phyloP scores from a whole-genome alignment of 2,888 invertebrate genomes.

The Cremastinae sp. region DNA sequence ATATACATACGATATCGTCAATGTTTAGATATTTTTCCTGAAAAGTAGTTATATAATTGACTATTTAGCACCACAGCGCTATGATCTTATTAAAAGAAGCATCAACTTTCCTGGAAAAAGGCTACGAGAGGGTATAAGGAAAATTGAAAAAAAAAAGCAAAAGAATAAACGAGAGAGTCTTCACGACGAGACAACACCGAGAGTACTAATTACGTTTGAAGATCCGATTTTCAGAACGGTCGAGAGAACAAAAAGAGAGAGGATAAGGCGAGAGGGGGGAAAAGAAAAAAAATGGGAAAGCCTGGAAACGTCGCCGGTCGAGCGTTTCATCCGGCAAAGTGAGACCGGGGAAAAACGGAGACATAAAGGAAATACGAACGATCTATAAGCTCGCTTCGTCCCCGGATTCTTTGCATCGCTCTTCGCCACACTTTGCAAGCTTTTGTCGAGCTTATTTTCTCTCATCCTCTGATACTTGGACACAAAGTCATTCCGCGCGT shows the following conservation, averaged over 20 bases:
- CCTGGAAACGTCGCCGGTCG: conserved; percentile 48
- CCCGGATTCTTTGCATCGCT: conserved; percentile 3
- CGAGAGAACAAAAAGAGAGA: conserved; percentile 17
- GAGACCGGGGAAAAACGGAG: conserved; percentile 32
- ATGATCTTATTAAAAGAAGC: too few relatives aligned
- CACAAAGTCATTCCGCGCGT: conserved; percentile 29
- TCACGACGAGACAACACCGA: conserved; percentile 23
- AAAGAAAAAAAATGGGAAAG: conserved; percentile 6
- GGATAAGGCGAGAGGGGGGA: background rate
- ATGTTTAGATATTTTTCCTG: too few relatives aligned
- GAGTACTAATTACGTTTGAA: conserved; percentile 58
- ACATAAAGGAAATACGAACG: conserved; percentile 57
- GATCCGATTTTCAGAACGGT: conserved; percentile 34
- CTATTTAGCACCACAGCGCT: too few relatives aligned
- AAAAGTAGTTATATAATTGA: too few relatives aligned
- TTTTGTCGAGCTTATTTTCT: conserved; percentile 21
- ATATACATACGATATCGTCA: too few relatives aligned
- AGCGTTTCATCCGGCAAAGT: conserved; percentile 50
- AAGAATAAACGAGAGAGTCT: conserved; percentile 7
- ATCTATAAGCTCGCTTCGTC: conserved; percentile 8
- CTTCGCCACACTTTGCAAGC: conserved; percentile 17
- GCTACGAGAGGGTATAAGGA: conserved; percentile 5
- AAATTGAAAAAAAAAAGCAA: conserved; percentile 10
- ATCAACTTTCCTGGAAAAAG: too few relatives aligned
- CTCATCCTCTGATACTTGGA: conserved; percentile 6